phyloP scores from a whole-genome alignment of 1,140 invertebrate genomes.

The Drosophila setifemur region DNA sequence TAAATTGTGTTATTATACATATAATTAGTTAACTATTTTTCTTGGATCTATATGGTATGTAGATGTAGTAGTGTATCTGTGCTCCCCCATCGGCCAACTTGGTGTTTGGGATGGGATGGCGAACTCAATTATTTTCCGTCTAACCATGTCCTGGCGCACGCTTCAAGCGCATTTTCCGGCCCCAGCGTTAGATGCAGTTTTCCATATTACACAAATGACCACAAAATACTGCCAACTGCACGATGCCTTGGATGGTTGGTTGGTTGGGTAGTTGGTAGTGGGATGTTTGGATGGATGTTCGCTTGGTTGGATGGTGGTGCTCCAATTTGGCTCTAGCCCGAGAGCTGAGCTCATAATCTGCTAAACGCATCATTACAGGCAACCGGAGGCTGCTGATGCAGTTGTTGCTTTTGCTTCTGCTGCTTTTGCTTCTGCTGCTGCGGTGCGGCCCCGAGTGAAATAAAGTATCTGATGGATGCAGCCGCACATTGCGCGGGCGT shows the following conservation, averaged over 20 bases:
- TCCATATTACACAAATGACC: conserved; percentile 53
- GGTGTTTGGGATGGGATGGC: too few relatives aligned
- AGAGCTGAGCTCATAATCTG: conserved; percentile 60
- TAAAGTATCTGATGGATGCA: conserved; percentile 40
- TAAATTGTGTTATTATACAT: too few relatives aligned
- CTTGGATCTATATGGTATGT: too few relatives aligned
- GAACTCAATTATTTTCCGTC: conserved; percentile 19
- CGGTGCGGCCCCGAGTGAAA: conserved; percentile 9
- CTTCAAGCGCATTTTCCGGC: background rate
- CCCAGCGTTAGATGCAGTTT: conserved; percentile 1
- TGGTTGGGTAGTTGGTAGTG: too few relatives aligned
- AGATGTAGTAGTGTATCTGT: too few relatives aligned
- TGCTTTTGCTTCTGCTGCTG: background rate
- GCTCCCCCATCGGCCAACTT: too few relatives aligned
- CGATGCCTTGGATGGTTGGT: too few relatives aligned
- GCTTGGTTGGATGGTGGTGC: too few relatives aligned
- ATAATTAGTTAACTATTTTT: too few relatives aligned
- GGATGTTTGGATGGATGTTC: too few relatives aligned
- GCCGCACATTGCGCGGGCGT: background rate
- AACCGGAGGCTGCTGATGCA: background rate
- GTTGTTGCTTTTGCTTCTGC: background rate
- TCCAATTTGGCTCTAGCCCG: conserved; percentile 52
- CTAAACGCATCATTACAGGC: conserved; percentile 73
- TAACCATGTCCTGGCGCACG: conserved; percentile 20
- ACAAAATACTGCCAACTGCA: conserved; percentile 50